These are phyloP conservation scores for Lasioglossum zephyrum DNA, from an alignment of 2,888 invertebrate genomes.

Conservation along the genomic window DNA sequence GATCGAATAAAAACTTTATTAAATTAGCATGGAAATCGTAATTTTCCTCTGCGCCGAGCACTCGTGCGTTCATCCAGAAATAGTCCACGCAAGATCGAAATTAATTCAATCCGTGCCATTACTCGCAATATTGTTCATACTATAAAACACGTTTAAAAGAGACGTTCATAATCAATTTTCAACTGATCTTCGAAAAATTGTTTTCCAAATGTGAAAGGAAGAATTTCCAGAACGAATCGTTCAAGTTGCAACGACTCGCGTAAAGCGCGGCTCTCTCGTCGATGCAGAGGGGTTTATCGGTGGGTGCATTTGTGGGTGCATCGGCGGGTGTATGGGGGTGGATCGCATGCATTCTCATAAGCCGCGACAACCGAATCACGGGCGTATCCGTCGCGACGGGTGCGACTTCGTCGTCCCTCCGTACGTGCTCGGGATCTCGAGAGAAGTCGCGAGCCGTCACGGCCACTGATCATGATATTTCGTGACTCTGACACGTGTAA, in stretches of 20 bases:
- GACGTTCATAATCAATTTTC: not conserved
- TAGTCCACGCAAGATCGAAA: not conserved
- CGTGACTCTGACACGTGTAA: slow-evolving; percentile 57
- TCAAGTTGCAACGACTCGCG: not conserved
- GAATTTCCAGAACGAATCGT: not conserved
- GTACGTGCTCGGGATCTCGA: slow-evolving; percentile 51
- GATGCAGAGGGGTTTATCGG: slow-evolving; percentile 28
- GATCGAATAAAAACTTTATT: not conserved
- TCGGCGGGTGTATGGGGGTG: no score
- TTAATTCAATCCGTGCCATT: not conserved
- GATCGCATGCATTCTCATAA: slow-evolving; percentile 62
- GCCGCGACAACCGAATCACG: slow-evolving; percentile 62
- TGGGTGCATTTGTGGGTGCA: no score
- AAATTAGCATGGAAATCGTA: not conserved
- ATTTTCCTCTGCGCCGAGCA: not conserved
- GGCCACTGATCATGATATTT: slow-evolving; percentile 51
- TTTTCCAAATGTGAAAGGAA: not conserved
- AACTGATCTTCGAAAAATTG: not conserved
- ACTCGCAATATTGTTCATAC: no score
- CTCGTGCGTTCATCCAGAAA: not conserved
- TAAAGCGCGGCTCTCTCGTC: slow-evolving; percentile 22
- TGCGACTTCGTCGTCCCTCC: slow-evolving; percentile 16
- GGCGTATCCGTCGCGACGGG: slow-evolving; percentile 39
- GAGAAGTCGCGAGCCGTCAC: slow-evolving; percentile 18
- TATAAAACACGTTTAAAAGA: no score